Evolutionary conservation across 2,888 invertebrate species (phyloP).

Genomic region (Conus canariensis): DNA sequence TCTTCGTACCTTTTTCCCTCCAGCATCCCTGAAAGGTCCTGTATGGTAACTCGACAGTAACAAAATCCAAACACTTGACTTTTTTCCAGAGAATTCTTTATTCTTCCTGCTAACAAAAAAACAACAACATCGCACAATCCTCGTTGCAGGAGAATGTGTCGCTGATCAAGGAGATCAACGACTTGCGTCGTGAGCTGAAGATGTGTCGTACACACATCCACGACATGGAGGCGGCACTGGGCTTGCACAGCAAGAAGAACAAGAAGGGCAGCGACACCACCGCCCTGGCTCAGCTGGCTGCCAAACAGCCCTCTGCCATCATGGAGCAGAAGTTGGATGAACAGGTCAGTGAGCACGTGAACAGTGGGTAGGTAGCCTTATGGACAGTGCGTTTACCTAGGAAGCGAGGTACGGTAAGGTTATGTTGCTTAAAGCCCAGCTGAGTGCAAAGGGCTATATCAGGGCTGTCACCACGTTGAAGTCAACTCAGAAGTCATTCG

Average conservation of each 20-base stretch:
- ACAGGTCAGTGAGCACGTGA: constrained; percentile 52
- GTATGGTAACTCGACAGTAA: too few species aligned
- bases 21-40: too few species aligned
- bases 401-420: too few species aligned
- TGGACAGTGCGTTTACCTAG: too few species aligned
- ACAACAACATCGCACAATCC: background rate
- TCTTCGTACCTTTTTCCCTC: too few species aligned
- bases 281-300: constrained; percentile 63
- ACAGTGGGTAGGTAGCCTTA: background rate
- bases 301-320: constrained; percentile 78
- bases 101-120: background rate
- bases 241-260: constrained; percentile 74
- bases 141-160: constrained; percentile 85
- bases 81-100: too few species aligned
- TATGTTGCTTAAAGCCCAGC: too few species aligned
- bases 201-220: constrained; percentile 84
- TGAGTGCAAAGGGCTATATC: too few species aligned
- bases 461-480: too few species aligned
- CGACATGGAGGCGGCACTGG: constrained; percentile 84
- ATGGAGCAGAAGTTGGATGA: constrained; percentile 84
- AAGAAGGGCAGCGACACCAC: constrained; percentile 56
- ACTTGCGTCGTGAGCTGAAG: constrained; percentile 86
- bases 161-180: constrained; percentile 88
- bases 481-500: too few species aligned
- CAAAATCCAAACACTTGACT: too few species aligned